Evolutionary conservation across 2,113 vertebrate species (phyloP), one percentile per base, ranked within the genome.

Genomic region (Psittacus erithacus): DNA sequence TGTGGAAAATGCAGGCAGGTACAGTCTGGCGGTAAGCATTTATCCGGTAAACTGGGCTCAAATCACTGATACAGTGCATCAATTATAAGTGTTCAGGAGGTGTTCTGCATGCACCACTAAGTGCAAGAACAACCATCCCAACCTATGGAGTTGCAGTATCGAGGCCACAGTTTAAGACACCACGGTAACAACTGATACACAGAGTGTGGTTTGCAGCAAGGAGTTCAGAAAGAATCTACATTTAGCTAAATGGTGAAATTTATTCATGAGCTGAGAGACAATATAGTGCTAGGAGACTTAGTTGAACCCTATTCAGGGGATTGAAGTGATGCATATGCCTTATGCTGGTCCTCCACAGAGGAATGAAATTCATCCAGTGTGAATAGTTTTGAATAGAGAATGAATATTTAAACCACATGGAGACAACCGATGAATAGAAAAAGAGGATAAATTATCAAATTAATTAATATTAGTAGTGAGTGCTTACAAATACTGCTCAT

Each of bases 381-480:
- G 92, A 96, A 91, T 84, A 86, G 57, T 86, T 95, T 81, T 94
- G 90, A 93, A 94, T 71, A 86, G 76, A 88, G 64, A 93, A 93
- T 88, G 82, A 91, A 91, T 95, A 95, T 90, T 91, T 91, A 96
- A 96, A 82, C 92, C 88, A 91, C 90, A 84, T 93, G 85, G 76
- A 92, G 82, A 96, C 89, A 96, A 96, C 74, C 89, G 88, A 79
- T 96, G 92, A 96, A 89, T 88, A 96, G 62, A 85, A 86, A 86
- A 81, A 79, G 43, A 86, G 81, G 83, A 92, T 83, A 93, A 94
- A 96, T 92, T 92, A 93, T 87, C 80, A 95, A 97, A 95, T 93
- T 96, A 95, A 94, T 96, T 95, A 94, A 96, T 96, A 96, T 94
- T 97, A 94, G 91, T 93, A 94, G 88, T 96, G 93, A 95, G 93